A percentile compares a stretch with the other conserved stretches of the same genome.
phyloP scores from a whole-genome alignment of 1,140 invertebrate genomes.

The Papilio polytes region DNA sequence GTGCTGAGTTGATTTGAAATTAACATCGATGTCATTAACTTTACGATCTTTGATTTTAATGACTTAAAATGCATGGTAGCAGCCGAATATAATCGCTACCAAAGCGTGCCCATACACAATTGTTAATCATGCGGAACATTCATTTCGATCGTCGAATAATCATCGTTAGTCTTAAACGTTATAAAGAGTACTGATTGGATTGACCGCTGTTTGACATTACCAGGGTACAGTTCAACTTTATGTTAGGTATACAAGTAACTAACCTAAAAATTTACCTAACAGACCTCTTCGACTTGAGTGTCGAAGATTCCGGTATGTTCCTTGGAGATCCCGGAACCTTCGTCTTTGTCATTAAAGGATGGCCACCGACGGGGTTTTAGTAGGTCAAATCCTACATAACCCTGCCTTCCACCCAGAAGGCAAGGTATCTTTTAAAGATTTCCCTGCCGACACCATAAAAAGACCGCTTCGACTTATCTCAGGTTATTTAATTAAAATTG shows the following conservation, averaged over 20 bases:
- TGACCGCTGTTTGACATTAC: background rate
- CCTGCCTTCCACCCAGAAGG: no score
- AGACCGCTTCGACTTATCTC: no score
- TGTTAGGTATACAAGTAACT: background rate
- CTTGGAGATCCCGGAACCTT: no score
- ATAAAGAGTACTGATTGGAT: background rate
- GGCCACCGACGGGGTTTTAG: no score
- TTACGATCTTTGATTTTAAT: conserved; percentile 17
- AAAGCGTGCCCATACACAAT: conserved; percentile 22
- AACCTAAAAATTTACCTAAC: no score
- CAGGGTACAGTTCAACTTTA: background rate
- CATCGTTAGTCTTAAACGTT: background rate
- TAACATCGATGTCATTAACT: conserved; percentile 4
- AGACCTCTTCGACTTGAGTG: no score
- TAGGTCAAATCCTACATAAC: no score
- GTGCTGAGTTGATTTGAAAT: background rate
- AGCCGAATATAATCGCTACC: conserved; percentile 2
- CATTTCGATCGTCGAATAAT: conserved; percentile 13
- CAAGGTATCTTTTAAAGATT: no score
- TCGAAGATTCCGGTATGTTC: no score
- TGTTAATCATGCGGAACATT: conserved; percentile 31
- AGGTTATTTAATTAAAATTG: no score
- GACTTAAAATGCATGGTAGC: conserved; percentile 8
- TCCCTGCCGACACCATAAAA: no score
- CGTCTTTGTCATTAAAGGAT: no score